Evolutionary conservation across 1,140 invertebrate species (phyloP), one percentile per base, ranked within the genome.

Genomic region (Hycleus phaleratus): DNA sequence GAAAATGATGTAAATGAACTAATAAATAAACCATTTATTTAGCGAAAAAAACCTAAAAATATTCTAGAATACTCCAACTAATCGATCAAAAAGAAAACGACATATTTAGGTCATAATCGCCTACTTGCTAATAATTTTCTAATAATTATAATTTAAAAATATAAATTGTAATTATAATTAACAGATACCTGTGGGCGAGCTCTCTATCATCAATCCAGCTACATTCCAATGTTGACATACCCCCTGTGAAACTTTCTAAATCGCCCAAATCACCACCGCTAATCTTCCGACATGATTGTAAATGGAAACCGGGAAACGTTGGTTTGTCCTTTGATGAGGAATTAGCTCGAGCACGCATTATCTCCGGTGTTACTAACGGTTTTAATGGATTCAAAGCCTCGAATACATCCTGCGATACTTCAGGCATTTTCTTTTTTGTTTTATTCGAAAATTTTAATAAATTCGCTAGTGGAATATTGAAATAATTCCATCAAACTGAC

Each of bases 201-300:
- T 78, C 77, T 57, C 82, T 78, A 57, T 78, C 79, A 71, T 83
- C 81, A 26, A 78, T 70, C 78, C 77, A 81, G 11, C 70, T 69
- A 63, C 75, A 70, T 52, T 76, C 71, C 67, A 70, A 18, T 64
- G 71, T 48, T 38, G 66, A 66, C 38, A 76, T 70, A n/a, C 78
- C 80, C 59, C 80, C 79, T n/a, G 78, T 79, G 64, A 78, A 83
- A 58, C 76, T 77, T 59, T 82, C 81, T 61, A 82, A 60, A 54
- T 83, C 81, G 26, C 61, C 66, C 49, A 82, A 71, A 62, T 67
- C 73, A 69, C 61, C 7, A 32, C 32, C 7, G 1, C 18, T 18
- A 18, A 18, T 18, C 18, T 18, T 18, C 18, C 18, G 18, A 18
- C 0, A 18, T 7, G 7, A 32, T 32, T 32, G 32, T 32, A 7